Evolutionary conservation across 2,888 invertebrate genomes (phyloP), one percentile per base, ranked within the genome.

Genomic region (Saturnia pavonia): DNA sequence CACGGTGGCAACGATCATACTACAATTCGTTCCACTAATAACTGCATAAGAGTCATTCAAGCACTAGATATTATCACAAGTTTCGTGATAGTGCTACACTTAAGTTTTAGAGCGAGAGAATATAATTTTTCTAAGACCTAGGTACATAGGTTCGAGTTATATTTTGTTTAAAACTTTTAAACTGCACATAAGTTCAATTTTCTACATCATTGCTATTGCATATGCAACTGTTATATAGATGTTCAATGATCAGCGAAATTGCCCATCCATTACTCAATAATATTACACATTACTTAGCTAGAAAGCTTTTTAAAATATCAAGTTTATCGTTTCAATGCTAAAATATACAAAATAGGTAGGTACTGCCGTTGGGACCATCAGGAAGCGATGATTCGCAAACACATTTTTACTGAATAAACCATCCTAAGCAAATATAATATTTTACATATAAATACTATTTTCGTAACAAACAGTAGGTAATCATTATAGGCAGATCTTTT

Each of bases 241-340:
- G 27, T 27, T 27, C 1, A 78, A 72, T 73, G 67, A 73, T 77
- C 81, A 83, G 82, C 74, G 77, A 83, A 77, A 73, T 79, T 73
- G 80, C 82, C 84, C 82, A 83, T 84, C 81, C 83, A 85, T 78
- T 77, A n/a, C n/a, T n/a, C n/a, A 76, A 78, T 86, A 87, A 89
- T 91, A 90, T 82, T 90, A 90, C 88, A 88, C 85, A 83, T 54
- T 81, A 85, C 83, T 86, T 91, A 91, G 91, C 87, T 91, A 91
- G 91, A 89, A 89, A 90, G 85, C 85, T 84, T 87, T 86, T 80
- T 86, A 90, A 87, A 80, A 73, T 84, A 85, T 84, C 75, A 79
- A 88, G 87, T 87, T 86, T 77, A 77, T 71, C 54, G 77, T 84
- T 82, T 81, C 77, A 83, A 81, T 78, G 78, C 76, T 77, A 74